Conservation (phyloP, 1,140 invertebrate species). For the Coboldia fuscipes region DNA sequence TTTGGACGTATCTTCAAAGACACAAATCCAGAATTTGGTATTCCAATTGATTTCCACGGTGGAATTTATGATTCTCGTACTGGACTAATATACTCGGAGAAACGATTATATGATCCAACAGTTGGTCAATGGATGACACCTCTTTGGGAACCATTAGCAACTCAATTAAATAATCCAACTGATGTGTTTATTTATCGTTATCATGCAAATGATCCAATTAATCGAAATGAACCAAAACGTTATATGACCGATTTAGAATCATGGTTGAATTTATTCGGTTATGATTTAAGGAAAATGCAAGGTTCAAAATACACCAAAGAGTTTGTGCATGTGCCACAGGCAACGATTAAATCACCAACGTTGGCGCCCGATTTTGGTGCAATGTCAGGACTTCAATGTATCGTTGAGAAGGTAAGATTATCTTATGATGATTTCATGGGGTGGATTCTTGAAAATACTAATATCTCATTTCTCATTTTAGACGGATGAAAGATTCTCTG, state of each 20-base stretch:
- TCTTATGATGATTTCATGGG: slow-evolving; percentile 19
- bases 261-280: slow-evolving; percentile 76
- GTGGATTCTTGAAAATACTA: not conserved
- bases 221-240: slow-evolving; percentile 45
- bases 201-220: slow-evolving; percentile 81
- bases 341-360: slow-evolving; percentile 50
- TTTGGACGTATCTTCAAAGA: slow-evolving; percentile 78
- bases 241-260: slow-evolving; percentile 67
- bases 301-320: slow-evolving; percentile 54
- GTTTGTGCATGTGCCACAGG: slow-evolving; percentile 54
- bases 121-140: slow-evolving; percentile 92
- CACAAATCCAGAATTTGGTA: slow-evolving; percentile 74
- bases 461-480: slow-evolving; percentile 7
- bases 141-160: slow-evolving; percentile 67
- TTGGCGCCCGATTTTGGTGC: slow-evolving; percentile 66
- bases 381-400: slow-evolving; percentile 70
- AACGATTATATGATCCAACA: slow-evolving; percentile 73
- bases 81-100: slow-evolving; percentile 50
- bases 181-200: slow-evolving; percentile 84
- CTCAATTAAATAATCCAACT: slow-evolving; percentile 55
- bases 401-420: slow-evolving; percentile 65
- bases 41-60: slow-evolving; percentile 84
- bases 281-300: slow-evolving; percentile 65
- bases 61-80: slow-evolving; percentile 67
- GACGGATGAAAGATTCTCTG: slow-evolving; percentile 59